These are phyloP conservation scores for Zophobas morio DNA, from an alignment of 1,140 invertebrate genomes.

Conservation along the genomic window DNA sequence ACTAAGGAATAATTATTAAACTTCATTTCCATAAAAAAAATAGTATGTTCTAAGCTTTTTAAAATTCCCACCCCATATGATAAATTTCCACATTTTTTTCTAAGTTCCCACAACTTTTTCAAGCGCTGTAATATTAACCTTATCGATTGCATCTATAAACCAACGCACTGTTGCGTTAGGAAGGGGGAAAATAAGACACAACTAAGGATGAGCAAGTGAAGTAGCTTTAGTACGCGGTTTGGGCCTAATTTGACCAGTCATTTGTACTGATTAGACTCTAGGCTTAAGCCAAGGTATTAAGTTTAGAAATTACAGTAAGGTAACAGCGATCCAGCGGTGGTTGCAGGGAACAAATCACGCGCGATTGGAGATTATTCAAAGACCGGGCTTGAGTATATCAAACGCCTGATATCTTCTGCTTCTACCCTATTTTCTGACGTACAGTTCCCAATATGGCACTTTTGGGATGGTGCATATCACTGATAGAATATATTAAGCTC, in stretches of 20 bases:
- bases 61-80: too few relatives aligned
- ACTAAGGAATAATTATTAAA: too few relatives aligned
- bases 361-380: conserved; percentile 48
- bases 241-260: conserved; percentile 46
- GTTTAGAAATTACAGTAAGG: conserved; percentile 44
- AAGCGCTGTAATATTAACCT: not conserved
- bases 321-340: conserved; percentile 13
- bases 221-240: conserved; percentile 31
- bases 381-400: conserved; percentile 34
- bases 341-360: conserved; percentile 31
- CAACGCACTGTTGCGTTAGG: not conserved
- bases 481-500: conserved; percentile 46
- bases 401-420: conserved; percentile 21
- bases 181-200: conserved; percentile 22
- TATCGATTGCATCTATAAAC: not conserved
- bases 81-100: not conserved
- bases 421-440: conserved; percentile 40
- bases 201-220: conserved; percentile 11
- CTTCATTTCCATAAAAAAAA: too few relatives aligned
- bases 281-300: conserved; percentile 44
- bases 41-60: too few relatives aligned
- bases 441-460: conserved; percentile 46
- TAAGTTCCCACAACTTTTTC: not conserved
- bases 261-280: conserved; percentile 43
- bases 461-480: conserved; percentile 44